phyloP scores from a whole-genome alignment of 2,888 invertebrate genomes.

The Amphiduros pacificus region DNA sequence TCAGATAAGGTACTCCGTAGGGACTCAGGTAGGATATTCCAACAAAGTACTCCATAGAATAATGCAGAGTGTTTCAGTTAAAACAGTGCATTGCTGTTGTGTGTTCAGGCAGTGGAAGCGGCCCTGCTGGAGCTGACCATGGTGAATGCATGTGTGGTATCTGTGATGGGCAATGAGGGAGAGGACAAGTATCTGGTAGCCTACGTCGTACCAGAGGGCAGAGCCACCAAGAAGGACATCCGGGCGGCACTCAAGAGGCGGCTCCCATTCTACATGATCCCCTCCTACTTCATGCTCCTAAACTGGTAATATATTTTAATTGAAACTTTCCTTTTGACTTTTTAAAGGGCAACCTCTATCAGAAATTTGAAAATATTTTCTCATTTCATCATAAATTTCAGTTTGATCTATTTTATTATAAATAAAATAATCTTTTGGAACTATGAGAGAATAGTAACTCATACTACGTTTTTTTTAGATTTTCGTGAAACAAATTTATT shows the following conservation, averaged over 20 bases:
- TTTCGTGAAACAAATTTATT: too few relatives aligned
- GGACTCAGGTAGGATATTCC: too few relatives aligned
- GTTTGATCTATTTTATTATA: not conserved
- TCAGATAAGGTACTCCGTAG: too few relatives aligned
- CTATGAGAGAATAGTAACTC: too few relatives aligned
- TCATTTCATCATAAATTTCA: not conserved
- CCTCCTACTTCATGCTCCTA: conserved; percentile 56
- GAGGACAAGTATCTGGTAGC: conserved; percentile 60
- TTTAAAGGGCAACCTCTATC: not conserved
- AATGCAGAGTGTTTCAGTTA: too few relatives aligned
- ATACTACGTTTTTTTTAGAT: too few relatives aligned
- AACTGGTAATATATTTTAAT: conserved; percentile 37
- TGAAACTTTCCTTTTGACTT: not conserved
- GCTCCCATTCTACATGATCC: conserved; percentile 62
- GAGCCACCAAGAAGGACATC: conserved; percentile 51
- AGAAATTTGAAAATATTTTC: not conserved
- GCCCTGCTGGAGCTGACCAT: conserved; percentile 53
- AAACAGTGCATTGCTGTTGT: not conserved
- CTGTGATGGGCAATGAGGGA: conserved; percentile 58
- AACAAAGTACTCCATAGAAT: too few relatives aligned
- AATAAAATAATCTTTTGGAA: not conserved
- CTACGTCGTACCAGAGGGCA: conserved; percentile 54
- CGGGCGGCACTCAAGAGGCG: conserved; percentile 55
- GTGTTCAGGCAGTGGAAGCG: conserved; percentile 57
- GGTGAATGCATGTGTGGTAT: conserved; percentile 55